phyloP scores from a whole-genome alignment of 2,113 vertebrate species.

The Gorsachius goisagi region DNA sequence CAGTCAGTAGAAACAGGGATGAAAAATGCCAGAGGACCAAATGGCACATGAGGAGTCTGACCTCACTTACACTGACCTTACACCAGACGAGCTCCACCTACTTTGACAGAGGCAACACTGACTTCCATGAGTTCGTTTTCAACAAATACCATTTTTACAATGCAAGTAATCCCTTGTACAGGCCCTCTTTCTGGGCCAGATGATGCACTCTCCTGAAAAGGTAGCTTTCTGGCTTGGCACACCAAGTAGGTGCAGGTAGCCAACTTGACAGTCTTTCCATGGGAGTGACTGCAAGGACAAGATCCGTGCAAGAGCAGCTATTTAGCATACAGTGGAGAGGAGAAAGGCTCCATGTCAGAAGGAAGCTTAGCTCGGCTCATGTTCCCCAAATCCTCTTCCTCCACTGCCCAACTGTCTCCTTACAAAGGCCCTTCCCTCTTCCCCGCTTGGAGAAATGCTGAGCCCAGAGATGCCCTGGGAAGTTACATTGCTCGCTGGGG shows the following conservation, averaged over 20 bases:
- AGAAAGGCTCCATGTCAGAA: not conserved
- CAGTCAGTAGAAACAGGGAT: not conserved
- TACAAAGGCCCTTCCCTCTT: not conserved
- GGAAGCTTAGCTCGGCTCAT: not conserved
- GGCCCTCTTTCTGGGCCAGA: not conserved
- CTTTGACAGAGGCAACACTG: not conserved
- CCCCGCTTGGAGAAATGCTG: not conserved
- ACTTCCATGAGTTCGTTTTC: not conserved
- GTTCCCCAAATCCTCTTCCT: not conserved
- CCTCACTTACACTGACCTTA: not conserved
- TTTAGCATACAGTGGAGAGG: not conserved
- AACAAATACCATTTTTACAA: not conserved
- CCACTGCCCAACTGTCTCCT: rapidly evolving
- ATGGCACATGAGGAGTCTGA: not conserved
- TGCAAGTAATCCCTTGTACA: rapidly evolving
- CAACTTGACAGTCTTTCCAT: rapidly evolving
- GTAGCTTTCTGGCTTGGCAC: not conserved
- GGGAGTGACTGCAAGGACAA: not conserved
- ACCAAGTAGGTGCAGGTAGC: not conserved
- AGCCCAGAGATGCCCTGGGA: not conserved
- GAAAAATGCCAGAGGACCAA: not conserved
- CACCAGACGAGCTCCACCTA: not conserved
- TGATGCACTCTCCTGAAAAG: not conserved
- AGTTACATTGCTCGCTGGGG: rapidly evolving
- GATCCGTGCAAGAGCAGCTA: not conserved